A percentile compares a stretch with the other conserved stretches of the same genome.
Conservation (phyloP, 2,113 vertebrate genomes). For the Zapus hudsonius region DNA sequence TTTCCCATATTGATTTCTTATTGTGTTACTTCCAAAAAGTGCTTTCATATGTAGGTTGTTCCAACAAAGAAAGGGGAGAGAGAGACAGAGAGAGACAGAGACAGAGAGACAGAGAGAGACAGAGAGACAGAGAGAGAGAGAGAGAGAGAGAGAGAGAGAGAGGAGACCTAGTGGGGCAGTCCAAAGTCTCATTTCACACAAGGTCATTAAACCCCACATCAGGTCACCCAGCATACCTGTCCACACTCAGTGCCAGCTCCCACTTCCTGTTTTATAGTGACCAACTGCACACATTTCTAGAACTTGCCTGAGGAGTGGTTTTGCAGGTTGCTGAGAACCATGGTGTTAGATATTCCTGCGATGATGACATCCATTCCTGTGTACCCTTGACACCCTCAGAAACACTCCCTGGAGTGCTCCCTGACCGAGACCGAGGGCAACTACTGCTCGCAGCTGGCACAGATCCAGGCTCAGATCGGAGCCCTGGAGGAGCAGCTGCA, state of each 20-base stretch:
- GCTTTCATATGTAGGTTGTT: neutral
- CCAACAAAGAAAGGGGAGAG: neutral
- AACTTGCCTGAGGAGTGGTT: neutral
- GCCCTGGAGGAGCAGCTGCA: slow-evolving; percentile 89
- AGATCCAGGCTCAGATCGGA: slow-evolving; percentile 86
- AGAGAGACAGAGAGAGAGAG: too few species aligned
- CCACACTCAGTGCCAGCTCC: neutral
- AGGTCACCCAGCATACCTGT: neutral
- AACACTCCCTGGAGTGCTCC: slow-evolving; percentile 90
- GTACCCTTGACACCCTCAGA: slow-evolving; percentile 80
- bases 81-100: too few species aligned
- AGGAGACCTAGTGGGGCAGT: neutral
- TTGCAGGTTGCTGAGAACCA: neutral
- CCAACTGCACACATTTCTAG: neutral
- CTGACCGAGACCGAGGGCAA: slow-evolving; percentile 88
- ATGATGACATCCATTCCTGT: neutral
- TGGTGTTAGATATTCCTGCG: neutral
- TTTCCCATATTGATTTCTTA: neutral
- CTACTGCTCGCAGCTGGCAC: slow-evolving; percentile 89
- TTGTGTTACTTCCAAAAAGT: neutral
- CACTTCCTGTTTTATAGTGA: neutral
- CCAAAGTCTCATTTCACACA: neutral
- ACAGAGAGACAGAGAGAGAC: too few species aligned
- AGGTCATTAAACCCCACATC: neutral
- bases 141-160: too few species aligned